These are phyloP conservation scores for Pachydiplax longipennis DNA, from an alignment of 2,888 invertebrate genomes.

Conservation along the genomic window DNA sequence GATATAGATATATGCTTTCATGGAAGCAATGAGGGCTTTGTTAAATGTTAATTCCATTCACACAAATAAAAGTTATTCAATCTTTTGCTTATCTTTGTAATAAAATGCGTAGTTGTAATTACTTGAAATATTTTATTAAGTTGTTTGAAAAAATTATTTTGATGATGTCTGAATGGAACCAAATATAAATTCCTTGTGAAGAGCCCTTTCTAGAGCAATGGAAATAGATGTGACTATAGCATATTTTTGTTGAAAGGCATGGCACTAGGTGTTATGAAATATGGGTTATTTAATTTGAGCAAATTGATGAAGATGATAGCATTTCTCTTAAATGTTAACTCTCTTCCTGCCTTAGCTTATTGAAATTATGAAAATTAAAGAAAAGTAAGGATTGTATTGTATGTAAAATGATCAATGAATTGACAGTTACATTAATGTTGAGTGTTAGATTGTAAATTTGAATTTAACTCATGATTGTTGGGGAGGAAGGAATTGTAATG, in stretches of 20 bases:
- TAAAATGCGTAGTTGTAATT: background rate
- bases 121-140: slow-evolving; percentile 1
- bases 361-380: background rate
- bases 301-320: background rate
- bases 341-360: slow-evolving; percentile 21
- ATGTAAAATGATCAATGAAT: slow-evolving; percentile 17
- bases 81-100: background rate
- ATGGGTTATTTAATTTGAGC: slow-evolving; percentile 24
- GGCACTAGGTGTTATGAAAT: background rate
- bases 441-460: slow-evolving; percentile 39
- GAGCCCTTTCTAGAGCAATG: background rate
- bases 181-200: background rate
- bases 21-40: slow-evolving; percentile 1
- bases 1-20: background rate
- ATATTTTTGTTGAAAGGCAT: slow-evolving; percentile 5
- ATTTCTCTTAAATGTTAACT: slow-evolving; percentile 17
- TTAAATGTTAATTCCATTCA: slow-evolving; percentile 19
- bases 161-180: background rate
- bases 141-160: slow-evolving; percentile 22
- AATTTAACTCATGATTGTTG: slow-evolving; percentile 31
- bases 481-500: slow-evolving; percentile 5
- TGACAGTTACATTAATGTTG: slow-evolving; percentile 19
- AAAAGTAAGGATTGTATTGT: slow-evolving; percentile 28
- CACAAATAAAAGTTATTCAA: background rate
- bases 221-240: slow-evolving; percentile 4